Evolutionary conservation across 2,888 invertebrate species (phyloP).

Genomic region (Heliconius ethilla): DNA sequence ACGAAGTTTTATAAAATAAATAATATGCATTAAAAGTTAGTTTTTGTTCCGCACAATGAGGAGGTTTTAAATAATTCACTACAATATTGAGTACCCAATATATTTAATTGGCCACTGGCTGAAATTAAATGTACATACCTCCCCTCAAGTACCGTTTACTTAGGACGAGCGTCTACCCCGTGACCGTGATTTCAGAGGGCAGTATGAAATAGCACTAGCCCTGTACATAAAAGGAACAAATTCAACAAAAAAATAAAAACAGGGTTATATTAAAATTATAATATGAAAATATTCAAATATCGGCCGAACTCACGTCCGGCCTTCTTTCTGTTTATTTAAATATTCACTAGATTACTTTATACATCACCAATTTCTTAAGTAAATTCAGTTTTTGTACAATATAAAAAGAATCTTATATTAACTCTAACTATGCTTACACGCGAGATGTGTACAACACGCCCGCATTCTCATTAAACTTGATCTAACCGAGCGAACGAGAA

Average conservation of each 20-base stretch:
- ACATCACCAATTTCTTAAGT: slow-evolving; percentile 83
- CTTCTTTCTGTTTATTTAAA: slow-evolving; percentile 81
- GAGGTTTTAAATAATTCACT: slow-evolving; percentile 66
- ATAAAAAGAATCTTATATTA: slow-evolving; percentile 82
- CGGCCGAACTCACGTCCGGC: slow-evolving; percentile 77
- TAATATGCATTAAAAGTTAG: slow-evolving; percentile 59
- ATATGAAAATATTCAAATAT: slow-evolving; percentile 83
- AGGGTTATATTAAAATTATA: slow-evolving; percentile 82
- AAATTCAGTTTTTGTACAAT: slow-evolving; percentile 82
- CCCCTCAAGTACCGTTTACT: slow-evolving; percentile 60
- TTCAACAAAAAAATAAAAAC: slow-evolving; percentile 78
- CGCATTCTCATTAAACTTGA: slow-evolving; percentile 69
- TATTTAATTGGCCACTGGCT: slow-evolving; percentile 81
- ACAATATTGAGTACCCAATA: slow-evolving; percentile 76
- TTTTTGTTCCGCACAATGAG: slow-evolving; percentile 37
- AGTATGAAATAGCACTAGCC: slow-evolving; percentile 58
- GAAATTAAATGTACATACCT: slow-evolving; percentile 79
- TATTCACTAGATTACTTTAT: slow-evolving; percentile 81
- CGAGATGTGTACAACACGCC: slow-evolving; percentile 72
- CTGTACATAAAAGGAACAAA: slow-evolving; percentile 78
- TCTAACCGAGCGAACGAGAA: slow-evolving; percentile 75
- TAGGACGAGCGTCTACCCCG: slow-evolving; percentile 59
- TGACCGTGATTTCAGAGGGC: slow-evolving; percentile 39
- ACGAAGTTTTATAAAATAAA: slow-evolving; percentile 66
- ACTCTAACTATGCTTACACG: slow-evolving; percentile 70